Evolutionary conservation across 2,888 invertebrate genomes (phyloP).

Genomic region (Bellardia bayeri): DNA sequence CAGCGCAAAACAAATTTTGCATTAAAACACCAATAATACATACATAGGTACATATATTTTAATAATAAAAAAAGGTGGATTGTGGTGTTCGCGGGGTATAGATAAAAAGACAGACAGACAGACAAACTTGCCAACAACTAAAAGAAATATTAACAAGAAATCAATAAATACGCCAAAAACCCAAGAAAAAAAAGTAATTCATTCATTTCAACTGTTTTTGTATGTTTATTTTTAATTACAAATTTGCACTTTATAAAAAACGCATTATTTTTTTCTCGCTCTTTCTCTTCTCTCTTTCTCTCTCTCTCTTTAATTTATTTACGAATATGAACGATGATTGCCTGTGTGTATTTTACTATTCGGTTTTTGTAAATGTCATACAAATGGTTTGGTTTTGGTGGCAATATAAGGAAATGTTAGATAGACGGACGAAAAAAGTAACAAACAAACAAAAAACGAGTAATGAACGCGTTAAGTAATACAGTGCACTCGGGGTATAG

Average conservation of each 20-base stretch:
- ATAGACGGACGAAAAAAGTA: neutral
- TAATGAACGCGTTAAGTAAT: constrained; percentile 27
- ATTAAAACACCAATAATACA: neutral
- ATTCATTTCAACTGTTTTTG: constrained; percentile 25
- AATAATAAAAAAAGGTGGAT: too few species aligned
- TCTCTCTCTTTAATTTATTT: neutral
- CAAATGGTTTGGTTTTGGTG: constrained; percentile 28
- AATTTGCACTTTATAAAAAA: constrained; percentile 53
- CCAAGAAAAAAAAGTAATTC: neutral
- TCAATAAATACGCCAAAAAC: constrained; percentile 54
- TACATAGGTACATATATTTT: too few species aligned
- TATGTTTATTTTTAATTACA: constrained; percentile 26
- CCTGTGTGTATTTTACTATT: constrained; percentile 23
- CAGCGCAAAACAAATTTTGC: neutral
- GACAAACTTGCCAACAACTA: neutral
- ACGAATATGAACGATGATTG: neutral
- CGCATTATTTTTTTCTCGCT: constrained; percentile 32
- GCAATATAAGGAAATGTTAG: constrained; percentile 31
- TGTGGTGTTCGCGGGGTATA: too few species aligned
- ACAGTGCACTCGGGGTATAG: too few species aligned
- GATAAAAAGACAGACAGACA: neutral
- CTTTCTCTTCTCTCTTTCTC: neutral
- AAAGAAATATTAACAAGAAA: constrained; percentile 45
- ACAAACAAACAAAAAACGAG: neutral
- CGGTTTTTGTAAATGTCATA: constrained; percentile 46